A percentile compares a stretch with the other conserved stretches of the same genome.
Evolutionary conservation across 2,888 invertebrate species (phyloP).

Genomic region (Apantesis nais): DNA sequence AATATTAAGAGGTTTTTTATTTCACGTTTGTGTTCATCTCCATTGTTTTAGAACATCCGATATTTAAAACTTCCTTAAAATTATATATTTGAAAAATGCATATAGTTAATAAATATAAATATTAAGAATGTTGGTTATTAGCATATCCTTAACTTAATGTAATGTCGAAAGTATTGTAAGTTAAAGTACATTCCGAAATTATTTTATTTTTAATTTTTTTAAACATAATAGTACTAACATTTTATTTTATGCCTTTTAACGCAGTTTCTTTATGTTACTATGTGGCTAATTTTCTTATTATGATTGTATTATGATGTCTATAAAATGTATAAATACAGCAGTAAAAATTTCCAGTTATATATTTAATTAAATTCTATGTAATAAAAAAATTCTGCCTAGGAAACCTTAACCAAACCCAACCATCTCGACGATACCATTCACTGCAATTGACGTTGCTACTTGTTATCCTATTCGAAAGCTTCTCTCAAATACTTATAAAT

Average conservation of each 20-base stretch:
- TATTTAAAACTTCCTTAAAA: background rate
- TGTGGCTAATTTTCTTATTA: background rate
- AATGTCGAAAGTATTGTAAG: background rate
- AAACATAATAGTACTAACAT: background rate
- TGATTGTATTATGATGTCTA: background rate
- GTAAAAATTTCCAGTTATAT: too few species aligned
- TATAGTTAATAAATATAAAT: background rate
- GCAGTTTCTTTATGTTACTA: too few species aligned
- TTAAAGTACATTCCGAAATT: background rate
- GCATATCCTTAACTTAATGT: background rate
- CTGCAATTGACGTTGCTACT: too few species aligned
- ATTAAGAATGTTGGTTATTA: background rate
- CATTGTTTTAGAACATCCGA: conserved; percentile 46
- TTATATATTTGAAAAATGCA: background rate
- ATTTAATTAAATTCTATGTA: too few species aligned
- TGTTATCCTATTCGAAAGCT: too few species aligned
- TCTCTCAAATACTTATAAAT: too few species aligned
- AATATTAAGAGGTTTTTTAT: conserved; percentile 75
- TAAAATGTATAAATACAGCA: too few species aligned
- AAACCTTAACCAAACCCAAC: too few species aligned
- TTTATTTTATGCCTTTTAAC: background rate
- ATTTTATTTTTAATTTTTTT: background rate
- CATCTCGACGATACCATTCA: too few species aligned
- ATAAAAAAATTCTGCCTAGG: too few species aligned
- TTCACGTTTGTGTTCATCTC: conserved; percentile 49